Evolutionary conservation across 2,888 invertebrate species (phyloP), one percentile per base, ranked within the genome.

Genomic region (Hipparchia semele): DNA sequence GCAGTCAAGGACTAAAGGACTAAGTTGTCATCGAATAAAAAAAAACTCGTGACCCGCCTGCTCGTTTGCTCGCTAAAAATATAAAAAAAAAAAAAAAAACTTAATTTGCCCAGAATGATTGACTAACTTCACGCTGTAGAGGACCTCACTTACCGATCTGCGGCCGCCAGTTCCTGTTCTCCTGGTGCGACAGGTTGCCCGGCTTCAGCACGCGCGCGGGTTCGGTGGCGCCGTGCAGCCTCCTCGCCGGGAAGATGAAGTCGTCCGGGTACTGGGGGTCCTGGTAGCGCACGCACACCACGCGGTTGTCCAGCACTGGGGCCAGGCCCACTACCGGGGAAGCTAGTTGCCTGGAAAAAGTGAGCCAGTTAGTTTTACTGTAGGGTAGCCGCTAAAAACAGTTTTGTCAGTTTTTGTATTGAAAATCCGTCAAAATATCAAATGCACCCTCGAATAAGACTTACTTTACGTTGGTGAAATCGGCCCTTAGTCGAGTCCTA

Each of bases 161-260:
- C 6, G 98, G 97, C 71, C 96, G 93, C 95, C 96, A 98, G 84
- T 96, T 96, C 85, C 96, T 94, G 81, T 95, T 95, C 78, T 96
- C 95, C 82, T 95, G 92, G n/a, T 92, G 94, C 3, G 89, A 88
- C 74, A 97, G 94, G 86, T 97, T 96, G 56, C 96, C 96, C 0
- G 98, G 97, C 85, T 98, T 98, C 71, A 99, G 92, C 8, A 98
- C 96, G 76, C 95, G 91, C 0, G 95, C 95, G 2, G 99, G 98
- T 79, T 97, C 96, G 72, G 94, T 94, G 23, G 95, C 97, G 2
- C 95, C 95, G 73, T 95, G 91, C 54, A 97, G 94, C 71, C 96
- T 92, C 33, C 91, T 93, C 59, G 99, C 96, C n/a, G 96, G 96
- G 90, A 98, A 99, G 60, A 97, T 93, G 87, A 95, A 97, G 81